Conservation (phyloP, 2,888 invertebrate species). For the Pedicia rivosa region DNA sequence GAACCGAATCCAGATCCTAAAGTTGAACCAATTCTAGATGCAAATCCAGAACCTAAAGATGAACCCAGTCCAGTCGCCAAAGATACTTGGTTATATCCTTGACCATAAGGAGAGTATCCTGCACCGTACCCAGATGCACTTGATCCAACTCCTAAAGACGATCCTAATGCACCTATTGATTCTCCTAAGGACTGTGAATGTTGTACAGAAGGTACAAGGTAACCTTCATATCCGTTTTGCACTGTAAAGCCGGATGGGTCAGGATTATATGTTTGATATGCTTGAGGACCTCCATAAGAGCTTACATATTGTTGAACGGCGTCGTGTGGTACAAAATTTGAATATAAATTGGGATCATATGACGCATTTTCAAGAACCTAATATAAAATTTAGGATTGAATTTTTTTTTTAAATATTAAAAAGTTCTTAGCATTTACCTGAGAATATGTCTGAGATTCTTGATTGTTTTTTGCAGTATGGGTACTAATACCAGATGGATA, state of each 20-base stretch:
- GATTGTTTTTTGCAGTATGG: too few species aligned
- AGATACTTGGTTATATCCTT: too few species aligned
- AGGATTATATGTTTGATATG: slow-evolving; percentile 15
- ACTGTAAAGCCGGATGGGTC: slow-evolving; percentile 20
- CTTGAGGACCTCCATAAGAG: slow-evolving; percentile 19
- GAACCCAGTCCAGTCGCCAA: too few species aligned
- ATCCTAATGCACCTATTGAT: background rate
- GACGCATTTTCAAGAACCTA: slow-evolving; percentile 16
- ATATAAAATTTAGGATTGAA: background rate
- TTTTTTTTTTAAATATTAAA: background rate
- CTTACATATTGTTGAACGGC: slow-evolving; percentile 26
- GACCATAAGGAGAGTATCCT: too few species aligned
- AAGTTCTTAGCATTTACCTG: background rate
- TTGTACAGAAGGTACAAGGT: slow-evolving; percentile 23
- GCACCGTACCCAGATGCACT: too few species aligned
- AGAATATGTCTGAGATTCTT: too few species aligned
- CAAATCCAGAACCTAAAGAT: too few species aligned
- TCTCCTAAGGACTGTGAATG: slow-evolving; percentile 11
- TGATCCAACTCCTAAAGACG: background rate
- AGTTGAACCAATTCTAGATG: too few species aligned
- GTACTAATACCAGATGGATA: background rate
- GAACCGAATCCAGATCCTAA: too few species aligned
- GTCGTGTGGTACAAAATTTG: slow-evolving; percentile 23
- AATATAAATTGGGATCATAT: slow-evolving; percentile 20
- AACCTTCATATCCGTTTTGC: slow-evolving; percentile 32